phyloP scores from a whole-genome alignment of 2,888 invertebrate species.

The Neoitamus cyanurus region DNA sequence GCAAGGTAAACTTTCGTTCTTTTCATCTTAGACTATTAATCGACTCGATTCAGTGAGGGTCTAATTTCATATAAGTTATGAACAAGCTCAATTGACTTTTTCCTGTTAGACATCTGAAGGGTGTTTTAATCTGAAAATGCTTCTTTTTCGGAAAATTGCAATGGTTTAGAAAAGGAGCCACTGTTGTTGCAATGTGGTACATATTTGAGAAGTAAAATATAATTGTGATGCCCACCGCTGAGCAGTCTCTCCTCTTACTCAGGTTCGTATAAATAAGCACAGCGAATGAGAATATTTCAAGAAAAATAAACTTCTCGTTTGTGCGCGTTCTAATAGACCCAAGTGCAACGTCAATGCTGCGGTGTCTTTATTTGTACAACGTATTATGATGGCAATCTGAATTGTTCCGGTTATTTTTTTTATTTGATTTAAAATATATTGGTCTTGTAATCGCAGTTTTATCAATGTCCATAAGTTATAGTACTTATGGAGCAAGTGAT shows the following conservation, averaged over 20 bases:
- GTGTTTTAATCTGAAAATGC: neutral
- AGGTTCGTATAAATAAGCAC: neutral
- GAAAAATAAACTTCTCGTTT: neutral
- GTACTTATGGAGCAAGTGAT: no score
- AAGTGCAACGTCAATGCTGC: neutral
- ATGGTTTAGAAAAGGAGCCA: neutral
- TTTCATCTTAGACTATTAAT: conserved; percentile 28
- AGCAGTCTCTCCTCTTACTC: neutral
- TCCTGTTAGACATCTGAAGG: neutral
- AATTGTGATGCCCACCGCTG: neutral
- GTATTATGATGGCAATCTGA: conserved; percentile 17
- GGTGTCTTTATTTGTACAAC: neutral
- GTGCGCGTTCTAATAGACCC: neutral
- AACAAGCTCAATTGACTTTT: neutral
- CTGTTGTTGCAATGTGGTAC: neutral
- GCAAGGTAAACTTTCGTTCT: conserved; percentile 3
- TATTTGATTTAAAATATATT: neutral
- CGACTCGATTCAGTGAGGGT: neutral
- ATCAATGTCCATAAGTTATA: no score
- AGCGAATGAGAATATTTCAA: neutral
- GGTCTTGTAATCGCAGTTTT: neutral
- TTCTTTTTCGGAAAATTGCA: neutral
- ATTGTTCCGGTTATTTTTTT: neutral
- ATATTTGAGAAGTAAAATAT: neutral
- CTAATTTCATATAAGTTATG: neutral